Evolutionary conservation across 2,888 invertebrate species (phyloP), one percentile per base, ranked within the genome.

Genomic region (Harpalus rufipes): DNA sequence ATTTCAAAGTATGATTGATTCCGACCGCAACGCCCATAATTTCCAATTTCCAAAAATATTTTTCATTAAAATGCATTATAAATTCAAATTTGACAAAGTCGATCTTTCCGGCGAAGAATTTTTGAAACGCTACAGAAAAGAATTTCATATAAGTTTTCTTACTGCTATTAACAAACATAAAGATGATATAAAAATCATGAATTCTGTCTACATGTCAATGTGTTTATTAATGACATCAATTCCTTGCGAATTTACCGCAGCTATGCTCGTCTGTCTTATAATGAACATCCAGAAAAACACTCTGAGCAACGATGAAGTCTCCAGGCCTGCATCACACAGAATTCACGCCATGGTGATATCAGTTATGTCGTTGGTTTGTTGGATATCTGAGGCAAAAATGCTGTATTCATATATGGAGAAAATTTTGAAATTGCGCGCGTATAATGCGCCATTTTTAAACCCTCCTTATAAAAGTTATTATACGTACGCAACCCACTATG

Each of bases 381-480:
- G 94, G 92, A 92, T 94, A 1, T 93, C 94, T 88, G 91, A 92
- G 65, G 94, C 94, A 0, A 89, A 90, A 87, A 91, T 93, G 0
- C 92, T 94, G 80, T 93, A 94, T 85, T 90, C 91, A 0, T 94
- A 94, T 86, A 92, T 94, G 0, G 92, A 92, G 85, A 92, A 91
- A 81, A 92, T 94, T 18, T 91, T 94, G 85, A 91, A 92, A 51
- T 90, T 92, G 56, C 91, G 94, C 41, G 93, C 94, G 0, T 92
- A 93, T 81, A 92, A 92, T 89, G 94, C 94, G 0, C 94, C 94
- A 0, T 93, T 94, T 87, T 89, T 94, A 5, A 94, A 94, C 89
- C 94, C 94, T 0, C 94, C 94, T 0, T 87, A 94, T 51, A 91
- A 92, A 87, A 89, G 91, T 0, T 88, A 89, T 18, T 94, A 94